Evolutionary conservation across 1,140 invertebrate genomes (phyloP).

Genomic region (Tetramorium simillimum): DNA sequence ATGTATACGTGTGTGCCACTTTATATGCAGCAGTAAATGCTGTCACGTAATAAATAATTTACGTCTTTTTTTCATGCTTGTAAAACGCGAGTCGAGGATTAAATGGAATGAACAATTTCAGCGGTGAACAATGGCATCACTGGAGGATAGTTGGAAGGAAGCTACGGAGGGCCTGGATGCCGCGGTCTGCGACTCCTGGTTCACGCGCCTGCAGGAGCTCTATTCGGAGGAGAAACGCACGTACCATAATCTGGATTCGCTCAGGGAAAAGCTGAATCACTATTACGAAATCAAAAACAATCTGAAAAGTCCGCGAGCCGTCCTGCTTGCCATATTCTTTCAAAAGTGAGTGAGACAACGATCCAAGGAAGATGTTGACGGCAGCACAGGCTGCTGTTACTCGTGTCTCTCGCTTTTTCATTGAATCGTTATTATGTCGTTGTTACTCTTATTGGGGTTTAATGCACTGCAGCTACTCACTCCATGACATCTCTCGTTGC

Average conservation of each 20-base stretch:
- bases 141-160: slow-evolving; percentile 83
- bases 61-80: not conserved
- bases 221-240: slow-evolving; percentile 83
- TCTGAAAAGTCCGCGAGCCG: slow-evolving; percentile 83
- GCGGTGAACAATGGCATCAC: slow-evolving; percentile 78
- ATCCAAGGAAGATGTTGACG: no score
- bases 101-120: not conserved
- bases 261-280: slow-evolving; percentile 83
- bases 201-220: slow-evolving; percentile 77
- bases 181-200: slow-evolving; percentile 79
- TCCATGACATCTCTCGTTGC: slow-evolving; percentile 66
- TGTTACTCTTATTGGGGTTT: no score
- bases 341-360: slow-evolving; percentile 83
- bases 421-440: not conserved
- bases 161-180: slow-evolving; percentile 78
- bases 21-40: not conserved
- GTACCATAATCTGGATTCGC: slow-evolving; percentile 85
- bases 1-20: not conserved
- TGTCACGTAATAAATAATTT: not conserved
- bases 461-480: not conserved
- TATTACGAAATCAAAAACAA: slow-evolving; percentile 84
- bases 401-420: not conserved
- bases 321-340: slow-evolving; percentile 86
- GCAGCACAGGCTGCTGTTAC: not conserved
- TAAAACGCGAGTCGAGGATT: not conserved